A percentile compares a stretch with the other conserved stretches of the same genome.
Conservation (phyloP, 2,113 vertebrate genomes). For the Eonycteris spelaea region DNA sequence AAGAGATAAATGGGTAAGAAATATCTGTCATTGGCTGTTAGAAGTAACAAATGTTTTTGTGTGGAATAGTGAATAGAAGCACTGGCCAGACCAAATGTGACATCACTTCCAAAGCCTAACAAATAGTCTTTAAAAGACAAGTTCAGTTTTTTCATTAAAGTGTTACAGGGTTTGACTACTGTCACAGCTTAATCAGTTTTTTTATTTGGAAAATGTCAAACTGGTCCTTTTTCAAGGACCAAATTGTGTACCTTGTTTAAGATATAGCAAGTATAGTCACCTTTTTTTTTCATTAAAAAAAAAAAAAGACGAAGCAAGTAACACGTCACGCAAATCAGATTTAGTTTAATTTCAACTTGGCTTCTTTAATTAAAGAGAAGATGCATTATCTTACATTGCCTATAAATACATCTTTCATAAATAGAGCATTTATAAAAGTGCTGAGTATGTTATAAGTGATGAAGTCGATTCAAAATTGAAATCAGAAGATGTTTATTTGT, state of each 20-base stretch:
- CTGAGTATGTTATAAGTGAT: conserved; percentile 37
- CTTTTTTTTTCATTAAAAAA: too few relatives aligned
- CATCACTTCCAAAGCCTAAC: neutral
- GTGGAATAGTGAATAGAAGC: neutral
- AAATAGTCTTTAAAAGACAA: neutral
- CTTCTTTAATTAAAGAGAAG: conserved; percentile 65
- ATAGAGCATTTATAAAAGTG: conserved; percentile 51
- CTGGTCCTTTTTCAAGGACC: conserved; percentile 20
- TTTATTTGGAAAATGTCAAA: neutral
- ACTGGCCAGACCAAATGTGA: neutral
- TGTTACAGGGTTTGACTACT: neutral
- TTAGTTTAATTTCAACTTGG: conserved; percentile 60
- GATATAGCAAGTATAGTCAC: conserved; percentile 24
- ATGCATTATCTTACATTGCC: conserved; percentile 27
- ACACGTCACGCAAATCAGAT: conserved; percentile 51
- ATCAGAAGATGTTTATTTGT: conserved; percentile 34
- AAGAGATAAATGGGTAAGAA: neutral
- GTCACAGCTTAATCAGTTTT: neutral
- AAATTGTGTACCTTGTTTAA: conserved; percentile 38
- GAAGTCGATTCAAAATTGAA: conserved; percentile 55
- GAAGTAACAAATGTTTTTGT: neutral
- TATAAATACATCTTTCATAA: conserved; percentile 62
- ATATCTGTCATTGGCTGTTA: neutral
- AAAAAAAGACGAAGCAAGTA: conserved; percentile 28
- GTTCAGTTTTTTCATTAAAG: neutral